Evolutionary conservation across 2,797 vertebrate species (phyloP), one percentile per base, ranked within the genome.

Genomic region (Hemibagrus guttatus): DNA sequence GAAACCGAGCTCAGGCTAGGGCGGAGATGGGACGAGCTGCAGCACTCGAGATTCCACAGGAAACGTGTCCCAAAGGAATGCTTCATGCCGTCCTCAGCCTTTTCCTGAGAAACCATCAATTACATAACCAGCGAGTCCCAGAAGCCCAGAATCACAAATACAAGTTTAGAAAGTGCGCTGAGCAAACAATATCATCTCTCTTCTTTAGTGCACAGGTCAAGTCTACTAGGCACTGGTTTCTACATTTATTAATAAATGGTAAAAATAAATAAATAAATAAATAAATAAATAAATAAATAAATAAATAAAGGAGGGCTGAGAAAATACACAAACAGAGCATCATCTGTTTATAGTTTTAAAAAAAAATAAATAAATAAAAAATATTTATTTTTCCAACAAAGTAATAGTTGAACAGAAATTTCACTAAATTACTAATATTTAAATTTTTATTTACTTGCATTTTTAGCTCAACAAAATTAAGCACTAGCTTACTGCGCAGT

Each of bases 61-160:
- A 89, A 89, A 85, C 83, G 69, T 78, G 56, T 84, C 69, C 85
- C 82, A 78, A 69, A 85, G 81, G 85, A 87, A 85, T 81, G 78
- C 83, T 63, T 52, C 7, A 13, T 79, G 84, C 81, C 46, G 49
- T 87, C 64, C 17, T 81, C 54, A 69, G 13, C 56, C 85, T 78
- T 75, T 85, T 84, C 78, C 79, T 81, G 76, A 81, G 83, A 28
- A 87, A 87, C 56, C 83, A 46, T 39, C 76, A 85, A 85, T 84
- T 87, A 81, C 76, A 74, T 81, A 84, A 81, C 66, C 86, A 49
- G 23, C 5, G 1, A 59, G 64, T 61, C 81, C 52, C 63, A 35
- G 13, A 31, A 59, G 23, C 31, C 35, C 5, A n/a, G n/a, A 58
- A 6, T 42, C 61, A 39, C 81, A 87, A 21, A 46, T 23, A 75